These are phyloP conservation scores for Hydrotaea cyrtoneurina DNA, from an alignment of 2,888 invertebrate genomes.

Conservation along the genomic window DNA sequence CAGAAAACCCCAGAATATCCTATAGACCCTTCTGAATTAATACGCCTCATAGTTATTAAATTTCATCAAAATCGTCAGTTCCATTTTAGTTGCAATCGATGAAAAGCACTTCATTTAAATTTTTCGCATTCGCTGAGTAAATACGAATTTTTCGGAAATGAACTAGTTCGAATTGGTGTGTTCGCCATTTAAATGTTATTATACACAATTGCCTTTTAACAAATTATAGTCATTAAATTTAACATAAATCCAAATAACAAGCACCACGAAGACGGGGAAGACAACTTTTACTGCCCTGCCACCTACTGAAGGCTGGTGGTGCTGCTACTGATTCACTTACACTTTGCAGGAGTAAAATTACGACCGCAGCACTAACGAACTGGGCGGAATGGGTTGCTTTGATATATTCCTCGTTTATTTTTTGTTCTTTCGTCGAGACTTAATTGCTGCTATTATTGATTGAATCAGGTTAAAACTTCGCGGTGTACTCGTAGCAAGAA, in stretches of 20 bases:
- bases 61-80: no score
- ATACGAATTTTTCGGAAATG: neutral
- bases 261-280: neutral
- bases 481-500: slow-evolving; percentile 11
- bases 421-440: slow-evolving; percentile 37
- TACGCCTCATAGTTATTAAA: no score
- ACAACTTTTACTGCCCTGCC: neutral
- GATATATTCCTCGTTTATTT: neutral
- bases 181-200: slow-evolving; percentile 3
- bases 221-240: slow-evolving; percentile 21
- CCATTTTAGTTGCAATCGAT: no score
- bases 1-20: no score
- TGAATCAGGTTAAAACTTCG: slow-evolving; percentile 46
- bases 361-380: slow-evolving; percentile 1
- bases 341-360: neutral
- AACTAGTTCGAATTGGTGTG: neutral
- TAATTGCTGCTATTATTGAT: slow-evolving; percentile 62
- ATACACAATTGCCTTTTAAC: slow-evolving; percentile 5
- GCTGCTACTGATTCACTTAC: slow-evolving; percentile 28
- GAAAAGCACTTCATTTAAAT: no score
- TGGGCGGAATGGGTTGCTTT: neutral
- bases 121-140: neutral
- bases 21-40: no score
- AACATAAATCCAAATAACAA: neutral
- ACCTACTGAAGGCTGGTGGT: neutral